phyloP scores from a whole-genome alignment of 2,113 vertebrate species.

The Chloropsis cyanopogon region DNA sequence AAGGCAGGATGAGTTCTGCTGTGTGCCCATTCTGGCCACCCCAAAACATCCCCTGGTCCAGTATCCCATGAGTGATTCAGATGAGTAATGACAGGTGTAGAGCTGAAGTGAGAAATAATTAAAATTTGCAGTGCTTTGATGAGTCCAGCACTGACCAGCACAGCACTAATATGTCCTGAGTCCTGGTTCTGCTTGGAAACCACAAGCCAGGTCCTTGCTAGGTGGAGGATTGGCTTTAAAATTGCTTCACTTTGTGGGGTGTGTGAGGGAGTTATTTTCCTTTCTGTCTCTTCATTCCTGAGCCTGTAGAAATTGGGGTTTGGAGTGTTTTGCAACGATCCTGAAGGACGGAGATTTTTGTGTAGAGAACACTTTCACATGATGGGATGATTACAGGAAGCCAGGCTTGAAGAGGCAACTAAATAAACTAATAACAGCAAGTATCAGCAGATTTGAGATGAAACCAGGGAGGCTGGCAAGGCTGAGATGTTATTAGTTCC shows the following conservation, averaged over 20 bases:
- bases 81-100: neutral
- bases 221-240: neutral
- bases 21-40: neutral
- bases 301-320: neutral
- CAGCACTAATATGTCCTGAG: neutral
- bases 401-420: neutral
- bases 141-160: neutral
- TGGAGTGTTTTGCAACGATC: neutral
- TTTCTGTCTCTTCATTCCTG: neutral
- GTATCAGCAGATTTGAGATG: slow-evolving; percentile 32
- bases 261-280: neutral
- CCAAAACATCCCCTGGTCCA: neutral
- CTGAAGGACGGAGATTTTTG: neutral
- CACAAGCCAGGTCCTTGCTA: neutral
- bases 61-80: neutral
- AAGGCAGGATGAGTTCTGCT: neutral
- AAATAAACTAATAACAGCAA: slow-evolving; percentile 19
- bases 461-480: slow-evolving; percentile 21
- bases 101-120: slow-evolving; percentile 19
- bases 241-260: neutral
- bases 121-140: neutral
- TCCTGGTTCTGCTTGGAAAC: neutral
- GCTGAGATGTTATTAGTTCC: neutral
- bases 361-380: neutral
- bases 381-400: neutral